phyloP scores from a whole-genome alignment of 37 sponge, comb jelly and placozoan species.

The Agelas oroides region DNA sequence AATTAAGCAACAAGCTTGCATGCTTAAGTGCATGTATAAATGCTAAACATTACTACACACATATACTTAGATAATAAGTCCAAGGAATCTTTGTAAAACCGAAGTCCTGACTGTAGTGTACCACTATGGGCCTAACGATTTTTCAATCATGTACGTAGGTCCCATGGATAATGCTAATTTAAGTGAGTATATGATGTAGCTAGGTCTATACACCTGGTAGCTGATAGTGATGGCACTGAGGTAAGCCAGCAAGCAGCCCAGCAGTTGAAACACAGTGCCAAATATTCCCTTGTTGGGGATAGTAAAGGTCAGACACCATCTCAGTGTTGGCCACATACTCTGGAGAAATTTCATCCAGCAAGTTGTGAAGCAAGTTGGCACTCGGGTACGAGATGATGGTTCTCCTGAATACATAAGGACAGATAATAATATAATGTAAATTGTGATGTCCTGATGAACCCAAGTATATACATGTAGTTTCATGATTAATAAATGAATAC shows the following conservation, averaged over 20 bases:
- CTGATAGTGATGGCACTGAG: constrained; percentile 67
- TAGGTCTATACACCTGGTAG: constrained; percentile 61
- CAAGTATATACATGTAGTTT: background rate
- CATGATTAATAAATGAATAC: no score
- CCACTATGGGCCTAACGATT: no score
- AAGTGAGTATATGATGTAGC: no score
- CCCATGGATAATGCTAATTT: no score
- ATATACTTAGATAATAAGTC: no score
- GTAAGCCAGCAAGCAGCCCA: constrained; percentile 58
- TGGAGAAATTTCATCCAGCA: background rate
- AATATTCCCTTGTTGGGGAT: constrained; percentile 28
- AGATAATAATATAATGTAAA: no score
- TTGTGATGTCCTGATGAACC: background rate
- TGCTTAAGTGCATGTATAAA: background rate
- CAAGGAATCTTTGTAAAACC: no score
- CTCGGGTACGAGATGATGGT: background rate
- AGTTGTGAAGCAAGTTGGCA: background rate
- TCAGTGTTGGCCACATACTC: constrained; percentile 29
- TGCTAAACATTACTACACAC: no score
- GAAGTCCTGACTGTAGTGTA: no score
- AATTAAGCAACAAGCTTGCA: background rate
- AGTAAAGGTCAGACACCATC: constrained; percentile 27
- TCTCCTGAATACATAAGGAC: background rate
- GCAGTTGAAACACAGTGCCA: constrained; percentile 25
- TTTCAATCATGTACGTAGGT: no score